Percentiles rank a stretch among this genome's conserved stretches.
phyloP scores from a whole-genome alignment of 1,140 invertebrate genomes.

The Pteromalus puparum region DNA sequence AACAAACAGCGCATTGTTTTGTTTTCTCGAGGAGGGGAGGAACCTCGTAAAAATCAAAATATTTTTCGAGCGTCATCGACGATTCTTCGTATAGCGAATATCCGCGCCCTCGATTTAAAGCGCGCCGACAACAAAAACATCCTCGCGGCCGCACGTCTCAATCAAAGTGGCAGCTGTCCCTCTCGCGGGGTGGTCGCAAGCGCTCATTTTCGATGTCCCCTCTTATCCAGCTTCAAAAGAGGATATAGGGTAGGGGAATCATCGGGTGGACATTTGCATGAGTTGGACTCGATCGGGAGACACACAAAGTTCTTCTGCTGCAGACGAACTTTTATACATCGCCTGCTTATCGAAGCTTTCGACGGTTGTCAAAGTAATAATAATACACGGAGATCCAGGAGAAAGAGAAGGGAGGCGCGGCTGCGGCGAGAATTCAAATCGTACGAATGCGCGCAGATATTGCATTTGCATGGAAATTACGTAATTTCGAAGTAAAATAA shows the following conservation, averaged over 20 bases:
- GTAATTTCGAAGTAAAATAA: constrained; percentile 49
- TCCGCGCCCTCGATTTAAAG: too few relatives aligned
- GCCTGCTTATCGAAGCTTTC: too few relatives aligned
- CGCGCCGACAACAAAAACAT: too few relatives aligned
- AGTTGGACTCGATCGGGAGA: too few relatives aligned
- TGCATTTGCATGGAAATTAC: constrained; percentile 48
- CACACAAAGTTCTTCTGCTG: too few relatives aligned
- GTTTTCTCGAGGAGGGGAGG: neutral
- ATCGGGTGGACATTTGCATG: constrained; percentile 40
- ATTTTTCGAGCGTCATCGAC: too few relatives aligned
- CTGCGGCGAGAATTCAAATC: neutral
- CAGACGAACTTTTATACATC: too few relatives aligned
- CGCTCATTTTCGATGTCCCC: constrained; percentile 30
- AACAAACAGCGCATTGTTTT: neutral
- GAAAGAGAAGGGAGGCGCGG: neutral
- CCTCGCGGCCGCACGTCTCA: neutral
- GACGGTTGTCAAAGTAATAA: constrained; percentile 14
- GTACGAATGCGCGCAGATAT: constrained; percentile 27
- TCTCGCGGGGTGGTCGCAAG: constrained; percentile 32
- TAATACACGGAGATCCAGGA: neutral
- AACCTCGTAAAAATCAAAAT: too few relatives aligned
- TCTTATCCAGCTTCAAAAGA: neutral
- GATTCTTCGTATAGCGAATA: too few relatives aligned
- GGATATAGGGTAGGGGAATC: neutral
- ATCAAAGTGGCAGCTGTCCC: neutral